Conservation (phyloP, 2,113 vertebrate genomes). For the Proteles cristata region DNA sequence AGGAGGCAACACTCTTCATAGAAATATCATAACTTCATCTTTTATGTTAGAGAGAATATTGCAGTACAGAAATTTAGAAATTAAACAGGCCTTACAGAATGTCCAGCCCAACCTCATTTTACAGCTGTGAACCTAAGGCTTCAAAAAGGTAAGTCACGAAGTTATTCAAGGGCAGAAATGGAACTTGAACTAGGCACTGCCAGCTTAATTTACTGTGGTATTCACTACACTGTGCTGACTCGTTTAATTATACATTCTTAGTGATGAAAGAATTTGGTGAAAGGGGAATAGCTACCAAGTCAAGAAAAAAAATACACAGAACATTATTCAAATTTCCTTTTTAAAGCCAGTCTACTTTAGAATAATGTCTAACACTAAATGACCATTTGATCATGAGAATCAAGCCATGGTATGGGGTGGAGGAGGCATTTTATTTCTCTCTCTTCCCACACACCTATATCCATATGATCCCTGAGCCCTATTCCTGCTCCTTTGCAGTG, state of each 20-base stretch:
- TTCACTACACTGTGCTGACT: neutral
- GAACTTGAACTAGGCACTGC: neutral
- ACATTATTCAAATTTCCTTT: neutral
- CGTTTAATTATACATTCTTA: neutral
- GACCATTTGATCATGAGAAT: neutral
- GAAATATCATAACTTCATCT: neutral
- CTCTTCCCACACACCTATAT: accelerated
- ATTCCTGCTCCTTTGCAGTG: neutral
- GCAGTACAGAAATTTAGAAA: neutral
- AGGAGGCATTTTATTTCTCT: neutral
- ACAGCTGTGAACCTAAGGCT: neutral
- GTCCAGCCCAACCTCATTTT: slow-evolving; percentile 14
- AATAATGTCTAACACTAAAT: neutral
- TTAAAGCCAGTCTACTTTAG: neutral
- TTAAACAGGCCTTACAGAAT: neutral
- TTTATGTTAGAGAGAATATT: slow-evolving; percentile 30
- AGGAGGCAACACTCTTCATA: neutral
- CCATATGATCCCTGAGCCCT: accelerated
- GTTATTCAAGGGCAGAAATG: neutral
- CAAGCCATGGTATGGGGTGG: no score
- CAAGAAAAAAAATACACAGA: neutral
- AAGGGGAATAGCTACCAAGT: neutral
- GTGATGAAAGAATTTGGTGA: neutral
- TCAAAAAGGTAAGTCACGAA: neutral
- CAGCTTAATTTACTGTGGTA: neutral